Evolutionary conservation across 2,888 invertebrate genomes (phyloP).

Genomic region (Drosophila diplacantha): DNA sequence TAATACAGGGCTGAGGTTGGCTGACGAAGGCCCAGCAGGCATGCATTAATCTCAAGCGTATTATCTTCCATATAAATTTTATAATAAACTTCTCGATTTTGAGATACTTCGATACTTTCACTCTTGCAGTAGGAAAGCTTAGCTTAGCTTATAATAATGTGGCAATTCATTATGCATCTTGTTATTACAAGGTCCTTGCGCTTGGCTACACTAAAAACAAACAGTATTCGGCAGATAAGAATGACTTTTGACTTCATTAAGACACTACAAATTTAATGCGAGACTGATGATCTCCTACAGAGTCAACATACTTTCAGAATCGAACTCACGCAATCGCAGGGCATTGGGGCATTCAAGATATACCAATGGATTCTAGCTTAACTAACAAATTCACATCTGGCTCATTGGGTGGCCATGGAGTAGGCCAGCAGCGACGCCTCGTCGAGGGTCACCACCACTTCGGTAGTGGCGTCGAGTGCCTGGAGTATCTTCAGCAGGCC

Average conservation of each 20-base stretch:
- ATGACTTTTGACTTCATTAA: not conserved
- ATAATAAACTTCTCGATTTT: not conserved
- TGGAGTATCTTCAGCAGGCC: constrained; percentile 72
- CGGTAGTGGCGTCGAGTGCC: constrained; percentile 37
- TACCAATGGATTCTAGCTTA: constrained; percentile 1
- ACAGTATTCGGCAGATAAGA: not conserved
- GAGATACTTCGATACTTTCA: not conserved
- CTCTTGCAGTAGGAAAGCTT: not conserved
- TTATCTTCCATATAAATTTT: constrained; percentile 1
- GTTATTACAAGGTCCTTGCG: not conserved
- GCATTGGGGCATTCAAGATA: not conserved
- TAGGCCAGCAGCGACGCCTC: constrained; percentile 31
- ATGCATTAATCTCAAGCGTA: constrained; percentile 1
- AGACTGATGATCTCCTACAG: not conserved
- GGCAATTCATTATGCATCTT: not conserved
- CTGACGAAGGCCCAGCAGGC: not conserved
- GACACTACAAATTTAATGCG: constrained; percentile 1
- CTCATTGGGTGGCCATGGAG: constrained; percentile 15
- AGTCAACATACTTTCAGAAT: not conserved
- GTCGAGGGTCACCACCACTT: constrained; percentile 24
- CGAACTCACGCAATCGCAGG: not conserved
- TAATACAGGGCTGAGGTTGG: not conserved
- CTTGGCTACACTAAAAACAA: not conserved
- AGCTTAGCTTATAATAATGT: not conserved
- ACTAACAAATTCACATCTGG: not conserved